phyloP scores from a whole-genome alignment of 2,113 vertebrate species.

The Mionectes macconnelli region DNA sequence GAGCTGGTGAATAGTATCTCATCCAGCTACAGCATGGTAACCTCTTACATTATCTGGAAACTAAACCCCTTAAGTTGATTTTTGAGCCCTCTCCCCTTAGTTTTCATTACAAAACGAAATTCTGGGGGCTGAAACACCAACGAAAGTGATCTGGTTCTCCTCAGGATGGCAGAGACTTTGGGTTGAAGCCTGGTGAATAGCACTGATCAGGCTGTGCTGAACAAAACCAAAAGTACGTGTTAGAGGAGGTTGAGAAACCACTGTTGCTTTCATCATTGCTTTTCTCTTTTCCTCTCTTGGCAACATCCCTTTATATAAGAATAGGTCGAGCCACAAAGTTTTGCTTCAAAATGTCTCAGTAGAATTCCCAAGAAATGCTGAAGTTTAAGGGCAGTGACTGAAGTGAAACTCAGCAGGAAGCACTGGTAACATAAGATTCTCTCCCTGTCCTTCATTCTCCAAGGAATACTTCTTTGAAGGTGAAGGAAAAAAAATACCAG shows the following conservation, averaged over 20 bases:
- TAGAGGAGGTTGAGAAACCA: neutral
- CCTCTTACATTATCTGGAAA: neutral
- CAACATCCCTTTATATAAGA: neutral
- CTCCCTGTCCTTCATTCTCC: neutral
- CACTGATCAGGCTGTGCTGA: neutral
- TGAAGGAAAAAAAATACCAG: neutral
- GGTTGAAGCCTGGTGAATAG: neutral
- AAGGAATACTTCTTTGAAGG: neutral
- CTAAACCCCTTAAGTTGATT: neutral
- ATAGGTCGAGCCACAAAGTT: neutral
- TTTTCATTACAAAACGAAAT: neutral
- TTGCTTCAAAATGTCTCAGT: neutral
- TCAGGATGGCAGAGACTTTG: neutral
- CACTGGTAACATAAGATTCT: neutral
- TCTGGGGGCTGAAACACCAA: neutral
- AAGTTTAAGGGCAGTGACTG: neutral
- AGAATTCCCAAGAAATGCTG: neutral
- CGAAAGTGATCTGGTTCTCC: neutral
- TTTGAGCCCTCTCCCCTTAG: neutral
- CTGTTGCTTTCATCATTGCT: neutral
- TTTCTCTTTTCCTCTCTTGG: neutral
- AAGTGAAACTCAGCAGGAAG: conserved; percentile 11
- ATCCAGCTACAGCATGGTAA: neutral
- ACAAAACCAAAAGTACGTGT: accelerated
- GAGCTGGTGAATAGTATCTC: neutral